A percentile compares a stretch with the other conserved stretches of the same genome.
Evolutionary conservation across 2,797 vertebrate species (phyloP).

Genomic region (Meriones psammophilus): DNA sequence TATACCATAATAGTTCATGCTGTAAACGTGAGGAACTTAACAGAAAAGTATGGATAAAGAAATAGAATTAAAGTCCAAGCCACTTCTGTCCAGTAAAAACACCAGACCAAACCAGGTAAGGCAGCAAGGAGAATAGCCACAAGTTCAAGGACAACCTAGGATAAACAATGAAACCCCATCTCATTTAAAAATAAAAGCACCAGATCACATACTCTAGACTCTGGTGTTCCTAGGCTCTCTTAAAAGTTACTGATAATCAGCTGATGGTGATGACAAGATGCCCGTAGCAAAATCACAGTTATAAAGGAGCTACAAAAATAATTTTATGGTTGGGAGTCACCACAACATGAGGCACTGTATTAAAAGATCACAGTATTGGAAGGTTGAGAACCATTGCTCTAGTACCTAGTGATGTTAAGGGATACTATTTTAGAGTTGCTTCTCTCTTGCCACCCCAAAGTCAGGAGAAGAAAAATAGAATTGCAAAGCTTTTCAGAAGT

Average conservation of each 20-base stretch:
- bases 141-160: neutral
- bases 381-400: neutral
- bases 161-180: neutral
- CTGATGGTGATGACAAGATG: neutral
- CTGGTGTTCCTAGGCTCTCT: neutral
- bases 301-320: neutral
- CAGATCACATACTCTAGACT: neutral
- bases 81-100: conserved; percentile 36
- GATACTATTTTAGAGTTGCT: neutral
- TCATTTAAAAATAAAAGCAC: neutral
- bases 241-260: neutral
- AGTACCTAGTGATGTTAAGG: conserved; percentile 30
- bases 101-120: neutral
- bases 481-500: conserved; percentile 20
- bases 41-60: conserved; percentile 42
- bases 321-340: neutral
- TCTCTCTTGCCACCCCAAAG: neutral
- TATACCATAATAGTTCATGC: neutral
- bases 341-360: neutral
- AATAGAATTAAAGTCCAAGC: conserved; percentile 22
- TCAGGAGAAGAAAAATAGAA: neutral
- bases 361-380: neutral
- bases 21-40: neutral
- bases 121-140: no score
- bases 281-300: neutral